Conservation (phyloP, 2,113 vertebrate species). For the Periophthalmodon schlosseri region DNA sequence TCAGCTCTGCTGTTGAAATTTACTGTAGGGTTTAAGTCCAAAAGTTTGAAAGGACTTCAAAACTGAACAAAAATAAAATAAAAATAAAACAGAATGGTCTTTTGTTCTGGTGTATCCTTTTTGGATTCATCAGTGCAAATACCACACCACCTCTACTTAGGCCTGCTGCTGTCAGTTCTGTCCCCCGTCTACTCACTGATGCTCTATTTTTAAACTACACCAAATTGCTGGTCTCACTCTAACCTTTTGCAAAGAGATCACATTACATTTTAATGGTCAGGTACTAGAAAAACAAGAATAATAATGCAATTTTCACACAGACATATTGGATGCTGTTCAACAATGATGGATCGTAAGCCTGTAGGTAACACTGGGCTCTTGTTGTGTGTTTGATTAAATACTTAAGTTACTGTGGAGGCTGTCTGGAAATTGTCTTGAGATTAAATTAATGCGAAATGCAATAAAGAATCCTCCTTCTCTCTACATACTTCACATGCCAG, state of each 20-base stretch:
- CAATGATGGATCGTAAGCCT: background rate
- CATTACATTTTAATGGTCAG: background rate
- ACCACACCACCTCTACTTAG: too few species aligned
- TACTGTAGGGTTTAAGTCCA: background rate
- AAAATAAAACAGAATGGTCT: too few species aligned
- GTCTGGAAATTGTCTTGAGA: constrained; percentile 10
- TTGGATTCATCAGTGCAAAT: too few species aligned
- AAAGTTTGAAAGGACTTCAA: constrained; percentile 1
- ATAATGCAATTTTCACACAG: background rate
- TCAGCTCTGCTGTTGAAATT: background rate
- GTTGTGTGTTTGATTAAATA: constrained; percentile 27
- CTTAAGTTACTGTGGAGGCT: constrained; percentile 15
- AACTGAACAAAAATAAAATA: background rate
- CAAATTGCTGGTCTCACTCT: too few species aligned
- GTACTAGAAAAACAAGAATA: background rate
- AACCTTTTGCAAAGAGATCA: background rate
- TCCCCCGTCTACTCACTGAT: too few species aligned
- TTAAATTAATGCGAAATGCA: constrained; percentile 46
- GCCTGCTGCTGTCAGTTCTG: too few species aligned
- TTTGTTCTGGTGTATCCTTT: too few species aligned
- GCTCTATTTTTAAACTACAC: too few species aligned
- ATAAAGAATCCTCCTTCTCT: constrained; percentile 30
- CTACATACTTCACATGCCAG: constrained; percentile 22
- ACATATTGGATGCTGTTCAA: background rate
- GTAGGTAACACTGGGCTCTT: background rate